phyloP scores from a whole-genome alignment of 1,140 invertebrate genomes.

The Leptoteleia sp. region DNA sequence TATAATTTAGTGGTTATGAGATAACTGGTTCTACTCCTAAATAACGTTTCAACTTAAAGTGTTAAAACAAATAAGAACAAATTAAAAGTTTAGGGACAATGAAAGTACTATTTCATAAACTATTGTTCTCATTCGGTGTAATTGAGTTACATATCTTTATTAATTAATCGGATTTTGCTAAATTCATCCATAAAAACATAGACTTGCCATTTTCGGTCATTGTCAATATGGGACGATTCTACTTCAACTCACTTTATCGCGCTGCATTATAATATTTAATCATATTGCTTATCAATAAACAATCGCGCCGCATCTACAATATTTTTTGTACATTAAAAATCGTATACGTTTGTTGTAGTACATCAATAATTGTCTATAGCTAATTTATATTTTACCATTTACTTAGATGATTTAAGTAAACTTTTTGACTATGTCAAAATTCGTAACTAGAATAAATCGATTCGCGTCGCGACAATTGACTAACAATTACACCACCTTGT shows the following conservation, averaged over 20 bases:
- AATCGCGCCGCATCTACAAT: constrained; percentile 67
- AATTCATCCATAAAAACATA: constrained; percentile 65
- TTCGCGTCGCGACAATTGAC: constrained; percentile 62
- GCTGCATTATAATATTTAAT: constrained; percentile 61
- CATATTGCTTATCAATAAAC: constrained; percentile 67
- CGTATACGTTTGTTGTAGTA: constrained; percentile 81
- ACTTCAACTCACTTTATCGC: constrained; percentile 54
- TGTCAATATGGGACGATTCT: constrained; percentile 55
- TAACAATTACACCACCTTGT: constrained; percentile 19
- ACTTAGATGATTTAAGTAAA: constrained; percentile 62
- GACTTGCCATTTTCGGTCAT: constrained; percentile 60
- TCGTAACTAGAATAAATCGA: constrained; percentile 80
- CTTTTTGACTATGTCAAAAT: constrained; percentile 75
- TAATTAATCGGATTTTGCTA: constrained; percentile 60
- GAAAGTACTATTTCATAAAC: constrained; percentile 40
- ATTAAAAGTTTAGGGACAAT: too few relatives aligned
- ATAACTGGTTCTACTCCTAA: too few relatives aligned
- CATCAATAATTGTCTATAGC: constrained; percentile 78
- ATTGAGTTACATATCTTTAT: constrained; percentile 62
- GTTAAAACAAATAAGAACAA: too few relatives aligned
- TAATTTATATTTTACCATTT: constrained; percentile 68
- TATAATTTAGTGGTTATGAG: too few relatives aligned
- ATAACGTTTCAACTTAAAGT: too few relatives aligned
- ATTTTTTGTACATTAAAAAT: constrained; percentile 81
- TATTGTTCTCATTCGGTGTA: constrained; percentile 41